Base-by-base conservation (phyloP, 2,797 vertebrate genomes). In the Myotis myotis region DNA sequence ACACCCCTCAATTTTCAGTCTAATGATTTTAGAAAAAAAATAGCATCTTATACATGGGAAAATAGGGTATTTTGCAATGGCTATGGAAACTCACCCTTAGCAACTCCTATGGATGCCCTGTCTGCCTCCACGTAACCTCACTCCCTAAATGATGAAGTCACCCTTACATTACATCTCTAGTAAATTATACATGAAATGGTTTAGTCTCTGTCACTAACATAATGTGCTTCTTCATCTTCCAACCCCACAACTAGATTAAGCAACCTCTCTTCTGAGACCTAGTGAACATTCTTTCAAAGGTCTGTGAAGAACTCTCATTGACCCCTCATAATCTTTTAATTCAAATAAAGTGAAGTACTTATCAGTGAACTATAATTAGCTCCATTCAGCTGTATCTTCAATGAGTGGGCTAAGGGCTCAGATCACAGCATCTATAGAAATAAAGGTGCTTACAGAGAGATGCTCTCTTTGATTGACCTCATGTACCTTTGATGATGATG, bases 321-420 rank as follows among this genome's bases (percentile, higher is more conserved):
- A 8, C 47, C 5, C 33, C 30, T 74, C 7, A 16, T 28, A 15
- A 44, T 44, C 28, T 64, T 66, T 55, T 44, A 2, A 6, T 33
- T 15, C 20, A 36, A 0, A 1, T 10, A 28, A 75, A 66, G 11
- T 28, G 70, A 11, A 22, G 8, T 15, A 20, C 10, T 36, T 2
- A 6, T 23, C 72, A 17, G 38, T 15, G 33, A 23, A n/a, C 41
- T 15, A 10, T 5, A 17, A 25, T 30, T 15, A 12, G 76, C 17
- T 22, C 17, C n/a, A 20, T 25, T 30, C 33, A 19, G 44, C 44
- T 6, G 7, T 0, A 17, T 15, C 28, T 12, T 38, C 68, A 30
- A n/a, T 11, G 68, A 23, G 25, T 2, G 1, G 19, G 0, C 22
- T 0, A 15, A 7, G 5, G 3, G 3, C 28, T 33, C 22, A 1